These are phyloP conservation scores for Cydia splendana DNA, from an alignment of 1,140 invertebrate genomes.

Conservation along the genomic window DNA sequence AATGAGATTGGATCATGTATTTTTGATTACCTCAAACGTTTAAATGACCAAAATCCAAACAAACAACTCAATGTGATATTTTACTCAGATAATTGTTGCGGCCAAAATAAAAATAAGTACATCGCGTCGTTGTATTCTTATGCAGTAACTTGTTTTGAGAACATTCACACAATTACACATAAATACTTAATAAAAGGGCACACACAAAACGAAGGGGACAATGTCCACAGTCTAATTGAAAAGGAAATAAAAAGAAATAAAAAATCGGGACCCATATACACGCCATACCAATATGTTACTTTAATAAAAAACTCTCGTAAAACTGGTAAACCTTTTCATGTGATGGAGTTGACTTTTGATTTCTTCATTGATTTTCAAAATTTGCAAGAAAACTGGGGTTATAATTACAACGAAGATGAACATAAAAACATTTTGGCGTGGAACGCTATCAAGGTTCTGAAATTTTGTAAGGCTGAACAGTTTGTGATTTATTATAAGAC, in stretches of 20 bases:
- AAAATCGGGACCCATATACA: slow-evolving; percentile 54
- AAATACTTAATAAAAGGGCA: slow-evolving; percentile 65
- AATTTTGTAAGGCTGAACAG: slow-evolving; percentile 35
- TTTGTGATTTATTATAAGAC: slow-evolving; percentile 40
- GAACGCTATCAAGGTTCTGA: slow-evolving; percentile 49
- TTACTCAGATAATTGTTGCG: slow-evolving; percentile 68
- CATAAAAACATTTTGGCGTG: slow-evolving; percentile 40
- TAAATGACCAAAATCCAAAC: slow-evolving; percentile 37
- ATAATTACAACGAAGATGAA: slow-evolving; percentile 45
- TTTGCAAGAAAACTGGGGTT: slow-evolving; percentile 44
- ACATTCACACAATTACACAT: slow-evolving; percentile 61
- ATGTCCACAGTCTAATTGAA: slow-evolving; percentile 61
- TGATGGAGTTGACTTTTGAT: slow-evolving; percentile 39
- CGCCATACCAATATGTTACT: slow-evolving; percentile 47
- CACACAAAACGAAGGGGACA: slow-evolving; percentile 68
- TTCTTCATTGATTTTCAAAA: slow-evolving; percentile 42
- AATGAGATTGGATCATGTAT: slow-evolving; percentile 72
- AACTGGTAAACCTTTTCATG: slow-evolving; percentile 33
- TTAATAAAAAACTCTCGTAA: slow-evolving; percentile 42
- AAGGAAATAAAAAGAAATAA: slow-evolving; percentile 52
- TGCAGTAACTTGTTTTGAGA: slow-evolving; percentile 44
- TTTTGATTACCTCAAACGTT: slow-evolving; percentile 49
- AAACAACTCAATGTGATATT: slow-evolving; percentile 52
- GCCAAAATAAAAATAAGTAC: slow-evolving; percentile 72
- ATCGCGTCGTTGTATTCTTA: slow-evolving; percentile 55